Evolutionary conservation across 1,140 invertebrate genomes (phyloP).

Genomic region (Tribolium madens): DNA sequence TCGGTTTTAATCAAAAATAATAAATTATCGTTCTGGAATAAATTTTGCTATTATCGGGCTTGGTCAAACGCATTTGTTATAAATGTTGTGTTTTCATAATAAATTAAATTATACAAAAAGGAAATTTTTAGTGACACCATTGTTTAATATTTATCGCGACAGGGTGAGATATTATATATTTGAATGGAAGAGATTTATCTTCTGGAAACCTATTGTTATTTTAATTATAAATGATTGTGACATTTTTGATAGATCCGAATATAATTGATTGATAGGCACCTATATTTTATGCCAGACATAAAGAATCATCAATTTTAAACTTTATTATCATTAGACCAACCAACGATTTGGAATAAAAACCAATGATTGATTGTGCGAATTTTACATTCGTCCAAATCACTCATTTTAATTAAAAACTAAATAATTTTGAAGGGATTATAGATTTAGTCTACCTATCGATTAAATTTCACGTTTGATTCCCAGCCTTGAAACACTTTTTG

Average conservation of each 20-base stretch:
- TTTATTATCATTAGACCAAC: constrained; percentile 21
- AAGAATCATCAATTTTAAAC: constrained; percentile 43
- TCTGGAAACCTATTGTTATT: constrained; percentile 16
- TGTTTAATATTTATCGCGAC: constrained; percentile 16
- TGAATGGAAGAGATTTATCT: constrained; percentile 23
- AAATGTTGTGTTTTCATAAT: constrained; percentile 18
- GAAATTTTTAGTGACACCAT: constrained; percentile 6
- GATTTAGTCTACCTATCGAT: background rate
- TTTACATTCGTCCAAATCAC: background rate
- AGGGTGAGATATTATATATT: background rate
- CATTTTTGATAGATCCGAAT: constrained; percentile 25
- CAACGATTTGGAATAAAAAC: constrained; percentile 2
- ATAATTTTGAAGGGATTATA: no score
- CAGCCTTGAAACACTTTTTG: constrained; percentile 2
- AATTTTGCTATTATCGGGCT: no score
- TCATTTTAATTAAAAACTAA: no score
- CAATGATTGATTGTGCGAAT: constrained; percentile 15
- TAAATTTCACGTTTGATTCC: background rate
- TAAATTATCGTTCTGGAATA: no score
- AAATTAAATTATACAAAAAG: constrained; percentile 21
- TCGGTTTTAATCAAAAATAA: no score
- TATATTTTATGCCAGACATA: constrained; percentile 39
- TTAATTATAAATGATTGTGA: constrained; percentile 35
- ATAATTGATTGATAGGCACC: constrained; percentile 41
- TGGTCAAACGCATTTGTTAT: background rate